Conservation (phyloP, 2,797 vertebrate genomes). For the Jordanella pulchra region DNA sequence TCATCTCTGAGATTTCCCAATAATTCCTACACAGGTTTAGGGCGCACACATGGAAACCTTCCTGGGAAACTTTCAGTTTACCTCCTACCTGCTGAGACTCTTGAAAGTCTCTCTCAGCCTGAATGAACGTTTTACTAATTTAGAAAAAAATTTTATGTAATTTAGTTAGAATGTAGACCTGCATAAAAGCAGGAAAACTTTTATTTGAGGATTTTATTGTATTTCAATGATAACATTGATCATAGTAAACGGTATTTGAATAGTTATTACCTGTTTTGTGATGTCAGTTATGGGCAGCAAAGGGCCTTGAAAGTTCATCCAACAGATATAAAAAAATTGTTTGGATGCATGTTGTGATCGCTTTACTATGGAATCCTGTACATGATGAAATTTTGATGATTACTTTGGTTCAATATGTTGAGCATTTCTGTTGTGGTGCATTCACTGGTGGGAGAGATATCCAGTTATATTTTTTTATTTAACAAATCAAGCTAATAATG, state of each 20-base stretch:
- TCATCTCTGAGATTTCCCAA: not conserved
- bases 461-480: not conserved
- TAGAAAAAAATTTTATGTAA: too few relatives aligned
- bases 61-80: not conserved
- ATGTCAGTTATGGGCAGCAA: not conserved
- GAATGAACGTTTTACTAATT: not conserved
- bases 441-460: not conserved
- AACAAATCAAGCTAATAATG: not conserved
- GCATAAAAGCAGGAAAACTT: not conserved
- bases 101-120: not conserved
- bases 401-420: not conserved
- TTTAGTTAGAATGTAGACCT: not conserved
- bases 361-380: not conserved
- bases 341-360: not conserved
- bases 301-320: not conserved
- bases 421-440: not conserved
- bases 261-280: too few relatives aligned
- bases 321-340: not conserved
- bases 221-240: not conserved
- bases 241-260: too few relatives aligned
- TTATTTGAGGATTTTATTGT: not conserved
- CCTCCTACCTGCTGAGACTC: not conserved
- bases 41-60: not conserved
- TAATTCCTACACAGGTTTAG: not conserved
- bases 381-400: not conserved